Conservation (phyloP, 2,113 vertebrate species). For the Esox niger region DNA sequence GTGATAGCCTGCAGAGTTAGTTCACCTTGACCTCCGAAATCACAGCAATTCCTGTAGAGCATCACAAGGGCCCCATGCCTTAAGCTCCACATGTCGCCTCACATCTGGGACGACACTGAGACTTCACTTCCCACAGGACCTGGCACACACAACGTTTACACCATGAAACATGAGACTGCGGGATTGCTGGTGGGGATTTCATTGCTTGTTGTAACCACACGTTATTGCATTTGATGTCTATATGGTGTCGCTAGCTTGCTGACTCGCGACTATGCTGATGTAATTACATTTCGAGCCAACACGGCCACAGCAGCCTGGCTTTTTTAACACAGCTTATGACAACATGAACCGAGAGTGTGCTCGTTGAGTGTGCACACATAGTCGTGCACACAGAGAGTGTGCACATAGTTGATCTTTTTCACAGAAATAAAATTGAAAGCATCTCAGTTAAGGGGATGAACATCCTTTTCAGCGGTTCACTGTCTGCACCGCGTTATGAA, state of each 20-base stretch:
- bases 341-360: background rate
- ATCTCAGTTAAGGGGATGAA: background rate
- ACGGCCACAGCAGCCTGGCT: background rate
- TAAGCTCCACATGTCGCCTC: no score
- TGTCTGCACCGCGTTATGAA: no score
- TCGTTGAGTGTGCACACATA: no score
- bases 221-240: background rate
- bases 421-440: background rate
- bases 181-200: background rate
- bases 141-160: background rate
- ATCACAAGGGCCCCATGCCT: no score
- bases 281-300: background rate
- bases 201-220: background rate
- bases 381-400: no score
- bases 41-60: no score
- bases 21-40: no score
- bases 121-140: no score
- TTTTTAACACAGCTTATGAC: background rate
- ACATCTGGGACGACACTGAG: no score
- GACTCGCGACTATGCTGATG: background rate
- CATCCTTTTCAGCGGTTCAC: no score
- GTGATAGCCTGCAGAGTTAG: no score
- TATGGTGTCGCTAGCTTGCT: background rate
- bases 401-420: no score
- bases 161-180: background rate